These are phyloP conservation scores for Monodelphis domestica DNA, from an alignment of 2,797 vertebrate species.

Conservation along the genomic window DNA sequence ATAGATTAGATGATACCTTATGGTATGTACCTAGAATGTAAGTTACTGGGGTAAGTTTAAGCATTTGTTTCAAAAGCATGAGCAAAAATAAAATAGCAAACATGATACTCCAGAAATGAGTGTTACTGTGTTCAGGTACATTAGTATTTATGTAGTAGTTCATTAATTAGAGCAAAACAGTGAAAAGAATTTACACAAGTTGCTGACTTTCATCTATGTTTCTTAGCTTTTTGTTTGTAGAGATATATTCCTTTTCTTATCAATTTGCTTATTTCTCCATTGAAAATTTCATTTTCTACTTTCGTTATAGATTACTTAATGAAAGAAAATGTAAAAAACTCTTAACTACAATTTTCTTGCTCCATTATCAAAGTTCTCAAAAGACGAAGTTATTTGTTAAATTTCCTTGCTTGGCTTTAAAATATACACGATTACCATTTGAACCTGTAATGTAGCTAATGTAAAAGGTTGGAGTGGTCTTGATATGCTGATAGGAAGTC, in stretches of 20 bases:
- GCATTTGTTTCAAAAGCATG: background rate
- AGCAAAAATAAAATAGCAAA: background rate
- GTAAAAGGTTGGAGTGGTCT: background rate
- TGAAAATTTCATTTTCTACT: background rate
- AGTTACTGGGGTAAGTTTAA: background rate
- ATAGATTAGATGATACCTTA: no score
- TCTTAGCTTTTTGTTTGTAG: background rate
- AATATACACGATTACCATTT: background rate
- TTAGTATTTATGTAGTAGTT: background rate
- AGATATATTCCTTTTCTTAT: background rate
- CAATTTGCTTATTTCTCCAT: background rate
- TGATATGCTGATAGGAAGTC: background rate
- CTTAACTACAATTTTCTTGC: background rate
- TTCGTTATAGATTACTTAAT: background rate
- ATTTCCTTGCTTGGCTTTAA: background rate
- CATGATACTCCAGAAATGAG: background rate
- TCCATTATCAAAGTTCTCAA: background rate
- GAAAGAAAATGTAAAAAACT: background rate
- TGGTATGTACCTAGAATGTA: background rate
- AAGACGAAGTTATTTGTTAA: background rate
- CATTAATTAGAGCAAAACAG: background rate
- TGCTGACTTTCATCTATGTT: background rate
- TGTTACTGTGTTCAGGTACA: background rate
- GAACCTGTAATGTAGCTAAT: accelerated
- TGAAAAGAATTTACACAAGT: background rate